Percentiles rank a stretch among this genome's conserved stretches.
phyloP scores from a whole-genome alignment of 2,888 invertebrate genomes.

The Drosophila affinis region DNA sequence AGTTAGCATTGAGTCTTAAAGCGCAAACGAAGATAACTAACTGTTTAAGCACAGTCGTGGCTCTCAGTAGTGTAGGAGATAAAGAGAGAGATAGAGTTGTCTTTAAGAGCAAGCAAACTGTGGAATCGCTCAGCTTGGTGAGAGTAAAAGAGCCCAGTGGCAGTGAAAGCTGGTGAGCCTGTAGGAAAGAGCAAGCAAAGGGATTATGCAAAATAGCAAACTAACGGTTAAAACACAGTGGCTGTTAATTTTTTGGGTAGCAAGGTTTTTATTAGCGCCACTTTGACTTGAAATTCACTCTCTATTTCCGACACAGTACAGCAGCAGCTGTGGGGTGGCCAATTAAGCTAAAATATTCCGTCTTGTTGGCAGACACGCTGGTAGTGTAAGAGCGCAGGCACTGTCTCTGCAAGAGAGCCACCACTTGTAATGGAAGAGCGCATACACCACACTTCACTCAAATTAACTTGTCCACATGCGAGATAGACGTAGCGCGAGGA shows the following conservation, averaged over 20 bases:
- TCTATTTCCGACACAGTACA: background rate
- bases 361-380: conserved; percentile 19
- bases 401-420: background rate
- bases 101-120: background rate
- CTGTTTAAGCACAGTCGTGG: background rate
- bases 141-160: too few species aligned
- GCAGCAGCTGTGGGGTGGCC: conserved; percentile 22
- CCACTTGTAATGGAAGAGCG: conserved; percentile 18
- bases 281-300: background rate
- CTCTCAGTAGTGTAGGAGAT: background rate
- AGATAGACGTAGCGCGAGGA: too few species aligned
- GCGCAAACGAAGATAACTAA: background rate
- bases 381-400: background rate
- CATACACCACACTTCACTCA: background rate
- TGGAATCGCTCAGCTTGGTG: background rate
- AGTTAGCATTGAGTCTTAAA: background rate
- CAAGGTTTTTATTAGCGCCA: background rate
- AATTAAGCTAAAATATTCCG: conserved; percentile 51
- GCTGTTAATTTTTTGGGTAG: too few species aligned
- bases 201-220: background rate
- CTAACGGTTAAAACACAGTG: background rate
- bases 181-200: background rate
- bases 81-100: background rate
- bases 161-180: too few species aligned
- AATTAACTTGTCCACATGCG: too few species aligned